Percentiles rank a stretch among this genome's conserved stretches.
phyloP scores from a whole-genome alignment of 2,888 invertebrate species.

The Caenorhabditis panamensis region DNA sequence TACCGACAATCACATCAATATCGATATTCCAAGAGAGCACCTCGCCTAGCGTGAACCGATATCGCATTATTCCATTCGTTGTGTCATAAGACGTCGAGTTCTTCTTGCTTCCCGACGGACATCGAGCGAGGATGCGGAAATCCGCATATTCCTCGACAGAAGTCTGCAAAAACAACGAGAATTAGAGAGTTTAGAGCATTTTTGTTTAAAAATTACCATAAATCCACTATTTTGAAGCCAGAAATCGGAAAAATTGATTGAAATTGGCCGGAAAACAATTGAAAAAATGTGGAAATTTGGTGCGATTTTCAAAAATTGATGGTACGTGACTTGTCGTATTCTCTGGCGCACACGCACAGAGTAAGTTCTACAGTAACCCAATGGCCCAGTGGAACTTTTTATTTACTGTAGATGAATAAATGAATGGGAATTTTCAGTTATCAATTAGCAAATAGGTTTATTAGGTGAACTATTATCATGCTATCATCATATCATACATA shows the following conservation, averaged over 20 bases:
- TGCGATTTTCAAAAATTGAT: no score
- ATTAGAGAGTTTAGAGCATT: background rate
- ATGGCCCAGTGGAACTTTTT: background rate
- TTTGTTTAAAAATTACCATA: background rate
- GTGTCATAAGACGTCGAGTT: constrained; percentile 42
- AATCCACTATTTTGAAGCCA: no score
- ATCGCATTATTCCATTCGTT: constrained; percentile 31
- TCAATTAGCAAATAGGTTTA: no score
- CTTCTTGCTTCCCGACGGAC: constrained; percentile 54
- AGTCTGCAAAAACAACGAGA: constrained; percentile 1
- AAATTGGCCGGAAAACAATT: background rate
- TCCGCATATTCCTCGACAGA: constrained; percentile 48
- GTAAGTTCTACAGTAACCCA: background rate
- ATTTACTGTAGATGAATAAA: no score
- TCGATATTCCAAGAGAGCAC: constrained; percentile 57
- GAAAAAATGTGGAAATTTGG: background rate
- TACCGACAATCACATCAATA: constrained; percentile 53
- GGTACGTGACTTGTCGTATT: background rate
- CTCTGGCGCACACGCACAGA: background rate
- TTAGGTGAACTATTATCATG: no score
- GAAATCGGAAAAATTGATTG: no score
- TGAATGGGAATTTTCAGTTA: no score
- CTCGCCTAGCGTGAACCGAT: constrained; percentile 50
- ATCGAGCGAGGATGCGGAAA: constrained; percentile 50
- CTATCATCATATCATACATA: no score